Evolutionary conservation across 2,113 vertebrate genomes (phyloP).

Genomic region (Hiodon tergisus): DNA sequence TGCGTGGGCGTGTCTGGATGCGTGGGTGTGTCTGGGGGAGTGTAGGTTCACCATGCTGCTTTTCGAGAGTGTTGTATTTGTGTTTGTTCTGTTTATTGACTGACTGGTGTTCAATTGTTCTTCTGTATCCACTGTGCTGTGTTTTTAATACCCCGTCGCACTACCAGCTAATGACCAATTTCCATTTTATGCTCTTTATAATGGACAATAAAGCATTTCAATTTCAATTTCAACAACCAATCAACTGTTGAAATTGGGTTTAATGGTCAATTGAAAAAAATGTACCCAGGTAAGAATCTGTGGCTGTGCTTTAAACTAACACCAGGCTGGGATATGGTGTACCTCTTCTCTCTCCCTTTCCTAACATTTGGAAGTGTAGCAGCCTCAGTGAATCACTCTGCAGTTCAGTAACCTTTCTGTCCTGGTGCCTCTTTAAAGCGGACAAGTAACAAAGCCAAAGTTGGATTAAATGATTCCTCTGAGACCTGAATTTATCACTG

Average conservation of each 20-base stretch:
- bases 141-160: background rate
- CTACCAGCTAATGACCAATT: slow-evolving; percentile 5
- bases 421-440: background rate
- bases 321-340: background rate
- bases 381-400: background rate
- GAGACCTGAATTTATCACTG: slow-evolving; percentile 1
- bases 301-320: background rate
- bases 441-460: background rate
- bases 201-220: background rate
- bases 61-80: no score
- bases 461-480: background rate
- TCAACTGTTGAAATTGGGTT: background rate
- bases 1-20: no score
- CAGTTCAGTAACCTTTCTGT: background rate
- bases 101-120: background rate
- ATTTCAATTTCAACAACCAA: slow-evolving; percentile 4
- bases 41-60: no score
- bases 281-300: background rate
- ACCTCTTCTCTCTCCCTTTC: background rate
- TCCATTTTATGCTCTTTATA: slow-evolving; percentile 7
- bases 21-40: no score
- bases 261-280: background rate
- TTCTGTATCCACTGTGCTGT: background rate
- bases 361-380: background rate
- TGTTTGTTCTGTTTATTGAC: background rate